Base-by-base conservation (phyloP, 2,797 vertebrate species). In the Ctenopoma multispine region DNA sequence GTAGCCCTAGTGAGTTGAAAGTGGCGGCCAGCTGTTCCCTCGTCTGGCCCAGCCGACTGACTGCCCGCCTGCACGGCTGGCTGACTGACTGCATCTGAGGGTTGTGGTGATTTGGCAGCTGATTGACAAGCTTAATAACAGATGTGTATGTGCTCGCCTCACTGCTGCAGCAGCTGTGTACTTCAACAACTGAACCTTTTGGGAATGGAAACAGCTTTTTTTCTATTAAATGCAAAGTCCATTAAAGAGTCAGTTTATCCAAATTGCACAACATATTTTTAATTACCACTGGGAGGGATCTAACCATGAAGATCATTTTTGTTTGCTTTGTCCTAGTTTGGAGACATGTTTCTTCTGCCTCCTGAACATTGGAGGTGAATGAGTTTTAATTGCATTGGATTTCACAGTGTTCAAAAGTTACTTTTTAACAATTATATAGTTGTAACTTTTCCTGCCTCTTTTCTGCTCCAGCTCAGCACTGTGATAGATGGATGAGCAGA, bases 21-120 rank as follows among this genome's bases (percentile, higher is more conserved):
- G 80, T 72, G 69, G 69, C 57, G 24, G 87, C 87, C 90, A 90
- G 89, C 86, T 93, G 89, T 86, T 92, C 50, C 48, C 61, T 72
- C 50, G 31, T 73, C 72, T 89, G 80, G 80, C 84, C 68, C 46
- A 12, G 53, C 59, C 27, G 69, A 68, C 73, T 69, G 55, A n/a
- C 83, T 75, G 76, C 54, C 72, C 72, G 71, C 66, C 75, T 67
- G 71, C 69, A 41, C 5, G 65, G 43, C 63, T 71, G 81, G 58
- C 63, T 79, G 66, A 27, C 59, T 63, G 88, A 49, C 76, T 81
- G 72, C 38, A 70, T 79, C 47, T 74, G 54, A 76, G 62, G 65
- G 50, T 58, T 50, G 84, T 31, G 34, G 66, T 79, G 77, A 64
- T 78, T 65, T 68, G 83, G 67, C 68, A 51, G 66, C 36, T 83